Evolutionary conservation across 2,113 vertebrate species (phyloP), one percentile per base, ranked within the genome.

Genomic region (Ondatra zibethicus): DNA sequence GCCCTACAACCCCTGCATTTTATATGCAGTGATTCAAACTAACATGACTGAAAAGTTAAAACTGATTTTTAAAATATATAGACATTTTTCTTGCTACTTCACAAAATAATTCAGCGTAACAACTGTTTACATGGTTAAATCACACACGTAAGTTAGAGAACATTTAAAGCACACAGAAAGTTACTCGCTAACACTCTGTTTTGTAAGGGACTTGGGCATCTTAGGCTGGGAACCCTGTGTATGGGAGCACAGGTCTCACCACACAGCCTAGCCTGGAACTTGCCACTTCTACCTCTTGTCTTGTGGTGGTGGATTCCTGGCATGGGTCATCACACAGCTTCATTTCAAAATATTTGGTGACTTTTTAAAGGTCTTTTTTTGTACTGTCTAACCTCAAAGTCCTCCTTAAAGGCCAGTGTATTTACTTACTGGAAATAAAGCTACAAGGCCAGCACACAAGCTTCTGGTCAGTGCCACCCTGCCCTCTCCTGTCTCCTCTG

Each of bases 401-500:
- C 8, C 55, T 47, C 42, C 84, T 63, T 45, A 76, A 80, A 61
- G 55, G 47, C 65, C 6, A 29, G 29, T 61, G 63, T 29, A 70
- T 85, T 91, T 73, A 87, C 80, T 91, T 66, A 89, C 45, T 87
- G 70, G 75, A 84, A 58, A 84, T 16, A 92, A 73, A 75, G 23
- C 27, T 58, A 63, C 16, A 42, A 29, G 39, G 3, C 31, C 2
- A 42, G n/a, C 52, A 63, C 27, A 33, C 45, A 47, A 63, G 25
- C n/a, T 85, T 63, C 31, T 58, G 36, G 52, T 58, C 36, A 82
- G 25, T 16, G 58, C 25, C 81, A 63, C 13, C 25, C 13, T 29
- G 25, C 42, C 23, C n/a, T 84, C 12, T 47, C 55, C 19, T 73
- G 55, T 47, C 9, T 29, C 2, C 31, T 58, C 45, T 52, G 5